Base-by-base conservation (phyloP, 2,797 vertebrate species). In the Poeciliopsis gracilis region DNA sequence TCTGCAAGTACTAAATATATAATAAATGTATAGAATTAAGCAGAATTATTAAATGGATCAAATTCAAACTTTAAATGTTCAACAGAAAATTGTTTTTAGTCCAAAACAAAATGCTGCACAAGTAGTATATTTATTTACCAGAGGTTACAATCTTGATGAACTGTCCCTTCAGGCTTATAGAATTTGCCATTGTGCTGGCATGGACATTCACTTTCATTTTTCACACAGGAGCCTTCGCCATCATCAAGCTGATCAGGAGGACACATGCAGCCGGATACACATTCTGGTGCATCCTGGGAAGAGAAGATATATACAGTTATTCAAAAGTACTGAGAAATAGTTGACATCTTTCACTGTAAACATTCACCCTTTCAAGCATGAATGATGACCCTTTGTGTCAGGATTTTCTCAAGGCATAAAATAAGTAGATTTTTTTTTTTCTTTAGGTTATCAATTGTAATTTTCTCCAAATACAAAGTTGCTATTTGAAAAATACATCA, bases 231-330 rank as follows among this genome's bases (percentile, higher is more conserved):
- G 13, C 97, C 97, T 72, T 92, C 91, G 0, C 97, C 96, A 76
- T 98, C 96, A 9, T 96, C 92, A 73, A 98, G 86, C 63, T 96
- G 92, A 25, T 95, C 96, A 1, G 61, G 6, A 0, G 98, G 97
- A 91, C 98, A 99, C 82, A 94, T 80, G 1, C 98, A 99, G 77
- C 97, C 97, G 5, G 98, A 96, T 87, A 96, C 86, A 55, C 98
- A 99, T 51, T 94, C 96, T 7, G 90, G 61, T 77, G 86, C 86
- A 49, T 85, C 91, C 94, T 95, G 80, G 7, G 20, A 41, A 46
- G 11, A 73, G 6, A 67, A 25, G 79, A 82, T 67, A 20, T 2
- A 67, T 33, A 82, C 20, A 41, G 2, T 77, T 38, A 88, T 51
- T 82, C 76, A 6, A 5, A 53, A 13, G 8, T 66, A 66, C 3